These are phyloP conservation scores for Ips nitidus DNA, from an alignment of 1,140 invertebrate genomes.

Conservation along the genomic window DNA sequence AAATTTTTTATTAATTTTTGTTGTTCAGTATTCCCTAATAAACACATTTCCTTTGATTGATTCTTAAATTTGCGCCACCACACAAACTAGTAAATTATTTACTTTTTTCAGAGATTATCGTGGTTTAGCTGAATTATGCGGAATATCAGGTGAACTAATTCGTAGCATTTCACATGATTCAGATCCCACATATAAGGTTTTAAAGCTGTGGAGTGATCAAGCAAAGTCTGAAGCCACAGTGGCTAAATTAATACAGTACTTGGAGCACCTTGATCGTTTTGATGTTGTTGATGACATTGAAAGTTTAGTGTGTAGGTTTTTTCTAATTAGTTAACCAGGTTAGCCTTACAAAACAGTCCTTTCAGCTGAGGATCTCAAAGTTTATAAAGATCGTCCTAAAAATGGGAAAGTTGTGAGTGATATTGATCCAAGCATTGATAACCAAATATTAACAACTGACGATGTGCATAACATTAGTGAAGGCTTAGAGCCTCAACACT, in stretches of 20 bases:
- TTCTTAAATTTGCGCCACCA: neutral
- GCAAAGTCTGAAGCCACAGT: constrained; percentile 53
- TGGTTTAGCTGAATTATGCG: constrained; percentile 61
- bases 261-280: constrained; percentile 65
- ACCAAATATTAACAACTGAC: constrained; percentile 51
- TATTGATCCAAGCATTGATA: constrained; percentile 32
- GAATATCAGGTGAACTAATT: constrained; percentile 54
- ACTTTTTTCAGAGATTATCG: constrained; percentile 64
- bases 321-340: constrained; percentile 1
- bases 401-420: constrained; percentile 19
- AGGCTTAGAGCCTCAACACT: constrained; percentile 58
- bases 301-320: constrained; percentile 58
- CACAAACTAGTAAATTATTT: neutral
- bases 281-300: constrained; percentile 65
- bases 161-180: constrained; percentile 52
- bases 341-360: neutral
- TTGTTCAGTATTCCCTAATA: neutral
- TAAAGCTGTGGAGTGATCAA: constrained; percentile 56
- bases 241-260: constrained; percentile 54
- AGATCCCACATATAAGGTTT: constrained; percentile 58
- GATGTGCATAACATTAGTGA: constrained; percentile 56
- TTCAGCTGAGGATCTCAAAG: constrained; percentile 44
- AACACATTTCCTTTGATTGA: neutral
- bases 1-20: neutral
- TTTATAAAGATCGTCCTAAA: constrained; percentile 40